Percentiles rank a stretch among this genome's conserved stretches.
Evolutionary conservation across 1,140 invertebrate genomes (phyloP).

Genomic region (Venturia canescens): DNA sequence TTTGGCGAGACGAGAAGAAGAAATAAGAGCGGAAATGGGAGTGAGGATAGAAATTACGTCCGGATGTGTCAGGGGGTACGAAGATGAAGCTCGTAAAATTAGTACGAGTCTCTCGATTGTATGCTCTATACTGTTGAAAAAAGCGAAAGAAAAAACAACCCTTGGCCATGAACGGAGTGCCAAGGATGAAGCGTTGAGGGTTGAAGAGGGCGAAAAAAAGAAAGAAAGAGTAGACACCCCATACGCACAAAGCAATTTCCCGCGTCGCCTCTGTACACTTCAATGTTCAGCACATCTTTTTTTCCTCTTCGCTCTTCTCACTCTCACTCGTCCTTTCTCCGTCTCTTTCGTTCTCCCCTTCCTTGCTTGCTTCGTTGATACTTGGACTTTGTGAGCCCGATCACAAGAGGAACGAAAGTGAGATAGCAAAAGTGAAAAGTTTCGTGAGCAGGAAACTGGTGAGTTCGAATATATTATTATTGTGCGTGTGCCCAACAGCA

Average conservation of each 20-base stretch:
- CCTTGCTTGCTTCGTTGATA: not conserved
- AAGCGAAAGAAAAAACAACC: not conserved
- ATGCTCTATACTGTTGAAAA: not conserved
- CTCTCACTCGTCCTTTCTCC: not conserved
- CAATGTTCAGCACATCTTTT: not conserved
- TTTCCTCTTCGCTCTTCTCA: no score
- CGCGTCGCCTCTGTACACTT: not conserved
- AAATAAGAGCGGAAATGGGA: not conserved
- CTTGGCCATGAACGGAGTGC: not conserved
- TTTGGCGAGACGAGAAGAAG: not conserved
- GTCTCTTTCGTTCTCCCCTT: not conserved
- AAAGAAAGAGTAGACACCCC: not conserved
- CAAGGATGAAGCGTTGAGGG: not conserved
- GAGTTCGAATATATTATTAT: constrained; percentile 27
- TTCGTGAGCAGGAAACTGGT: constrained; percentile 27
- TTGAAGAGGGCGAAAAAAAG: not conserved
- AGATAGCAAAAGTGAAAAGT: constrained; percentile 38
- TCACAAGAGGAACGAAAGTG: constrained; percentile 54
- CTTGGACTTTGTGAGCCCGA: constrained; percentile 46
- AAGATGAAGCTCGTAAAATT: constrained; percentile 15
- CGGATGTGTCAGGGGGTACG: not conserved
- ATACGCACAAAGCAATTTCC: not conserved
- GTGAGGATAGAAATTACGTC: not conserved
- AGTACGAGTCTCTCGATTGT: not conserved
- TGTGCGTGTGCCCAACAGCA: constrained; percentile 29